These are phyloP conservation scores for Pangasius macronema DNA, from an alignment of 2,797 vertebrate species.

Conservation along the genomic window DNA sequence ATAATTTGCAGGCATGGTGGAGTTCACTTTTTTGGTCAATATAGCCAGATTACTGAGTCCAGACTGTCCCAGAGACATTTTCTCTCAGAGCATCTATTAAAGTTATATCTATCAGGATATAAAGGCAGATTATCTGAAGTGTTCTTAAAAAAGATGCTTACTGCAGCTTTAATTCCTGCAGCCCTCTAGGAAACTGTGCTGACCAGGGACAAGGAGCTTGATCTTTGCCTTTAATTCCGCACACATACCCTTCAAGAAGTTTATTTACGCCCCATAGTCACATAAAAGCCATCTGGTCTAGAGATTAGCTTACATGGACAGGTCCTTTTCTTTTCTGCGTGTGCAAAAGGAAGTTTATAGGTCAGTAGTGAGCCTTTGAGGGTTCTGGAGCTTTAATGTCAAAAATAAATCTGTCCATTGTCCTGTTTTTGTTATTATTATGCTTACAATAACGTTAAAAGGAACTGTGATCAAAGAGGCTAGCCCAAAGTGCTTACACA, in stretches of 20 bases:
- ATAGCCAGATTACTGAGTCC: neutral
- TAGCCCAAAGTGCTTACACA: conserved; percentile 6
- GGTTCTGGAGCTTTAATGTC: neutral
- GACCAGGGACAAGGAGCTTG: neutral
- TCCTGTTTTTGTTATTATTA: conserved; percentile 5
- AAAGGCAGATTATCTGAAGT: neutral
- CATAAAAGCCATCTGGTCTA: conserved; percentile 64
- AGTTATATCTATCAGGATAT: neutral
- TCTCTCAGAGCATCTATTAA: neutral
- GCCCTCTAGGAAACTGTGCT: neutral
- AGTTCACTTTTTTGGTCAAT: neutral
- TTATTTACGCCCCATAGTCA: conserved; percentile 58
- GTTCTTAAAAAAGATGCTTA: conserved; percentile 16
- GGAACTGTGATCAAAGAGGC: neutral
- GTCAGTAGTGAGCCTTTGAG: conserved; percentile 19
- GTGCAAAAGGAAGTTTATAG: conserved; percentile 32
- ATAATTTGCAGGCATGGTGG: neutral
- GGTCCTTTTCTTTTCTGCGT: conserved; percentile 52
- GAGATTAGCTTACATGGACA: conserved; percentile 60
- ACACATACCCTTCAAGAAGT: conserved; percentile 54
- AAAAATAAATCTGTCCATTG: conserved; percentile 12
- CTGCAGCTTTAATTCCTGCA: conserved; percentile 28
- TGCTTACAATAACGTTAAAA: neutral
- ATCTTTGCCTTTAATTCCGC: neutral
- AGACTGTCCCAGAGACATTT: neutral